Percentiles rank a stretch among this genome's conserved stretches.
Evolutionary conservation across 2,113 vertebrate genomes (phyloP).

Genomic region (Sorex araneus): DNA sequence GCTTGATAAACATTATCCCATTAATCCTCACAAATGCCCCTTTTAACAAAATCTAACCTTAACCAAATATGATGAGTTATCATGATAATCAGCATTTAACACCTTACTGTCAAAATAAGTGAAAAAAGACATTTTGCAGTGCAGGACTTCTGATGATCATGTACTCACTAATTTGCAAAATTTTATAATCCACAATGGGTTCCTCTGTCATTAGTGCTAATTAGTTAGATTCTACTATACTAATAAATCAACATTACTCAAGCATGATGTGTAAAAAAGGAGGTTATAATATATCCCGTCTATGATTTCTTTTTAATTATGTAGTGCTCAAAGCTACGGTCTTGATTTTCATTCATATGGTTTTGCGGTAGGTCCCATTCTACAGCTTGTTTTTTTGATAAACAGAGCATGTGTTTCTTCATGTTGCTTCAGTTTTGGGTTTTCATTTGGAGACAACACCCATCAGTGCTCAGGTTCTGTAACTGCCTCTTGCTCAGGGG

Average conservation of each 20-base stretch:
- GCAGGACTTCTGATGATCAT: slow-evolving; percentile 73
- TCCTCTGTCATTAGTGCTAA: slow-evolving; percentile 82
- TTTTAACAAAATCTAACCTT: slow-evolving; percentile 71
- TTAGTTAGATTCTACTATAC: slow-evolving; percentile 80
- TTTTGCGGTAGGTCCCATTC: background rate
- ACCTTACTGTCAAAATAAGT: slow-evolving; percentile 81
- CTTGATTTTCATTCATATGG: slow-evolving; percentile 44
- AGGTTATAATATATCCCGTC: slow-evolving; percentile 59
- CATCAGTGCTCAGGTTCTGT: too few species aligned
- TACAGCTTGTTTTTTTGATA: background rate
- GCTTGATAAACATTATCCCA: slow-evolving; percentile 54
- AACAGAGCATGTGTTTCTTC: background rate
- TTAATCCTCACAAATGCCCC: slow-evolving; percentile 64
- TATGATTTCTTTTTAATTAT: slow-evolving; percentile 67
- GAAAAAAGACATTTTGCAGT: slow-evolving; percentile 72
- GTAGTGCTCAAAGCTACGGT: background rate
- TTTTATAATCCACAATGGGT: slow-evolving; percentile 82
- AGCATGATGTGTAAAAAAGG: slow-evolving; percentile 53
- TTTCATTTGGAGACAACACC: too few species aligned
- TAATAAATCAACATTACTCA: slow-evolving; percentile 85
- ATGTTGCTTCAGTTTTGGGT: too few species aligned
- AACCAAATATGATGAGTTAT: slow-evolving; percentile 71
- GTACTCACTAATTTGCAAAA: slow-evolving; percentile 82
- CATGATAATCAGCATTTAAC: slow-evolving; percentile 79
- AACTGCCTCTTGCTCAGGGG: too few species aligned